A percentile compares a stretch with the other conserved stretches of the same genome.
phyloP scores from a whole-genome alignment of 2,797 vertebrate species.

The Rachycentron canadum region DNA sequence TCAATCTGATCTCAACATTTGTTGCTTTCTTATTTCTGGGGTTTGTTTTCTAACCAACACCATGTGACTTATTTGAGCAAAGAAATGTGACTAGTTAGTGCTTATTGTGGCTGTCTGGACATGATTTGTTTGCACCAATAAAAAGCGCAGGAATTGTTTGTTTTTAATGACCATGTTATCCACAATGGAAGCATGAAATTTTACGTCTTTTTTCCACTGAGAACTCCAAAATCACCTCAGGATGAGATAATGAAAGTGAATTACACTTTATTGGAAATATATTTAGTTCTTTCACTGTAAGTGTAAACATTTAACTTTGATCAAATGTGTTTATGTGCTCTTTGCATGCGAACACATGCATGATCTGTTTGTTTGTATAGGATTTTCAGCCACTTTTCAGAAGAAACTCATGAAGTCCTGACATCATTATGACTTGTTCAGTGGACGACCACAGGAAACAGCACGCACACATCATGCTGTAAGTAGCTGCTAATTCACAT shows the following conservation, averaged over 20 bases:
- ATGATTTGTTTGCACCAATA: conserved; percentile 78
- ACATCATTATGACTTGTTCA: conserved; percentile 50
- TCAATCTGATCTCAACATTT: conserved; percentile 10
- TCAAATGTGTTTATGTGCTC: conserved; percentile 40
- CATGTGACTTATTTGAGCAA: conserved; percentile 40
- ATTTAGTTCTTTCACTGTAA: conserved; percentile 50
- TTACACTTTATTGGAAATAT: conserved; percentile 59
- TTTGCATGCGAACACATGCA: conserved; percentile 46
- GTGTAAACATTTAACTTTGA: conserved; percentile 57
- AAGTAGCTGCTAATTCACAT: conserved; percentile 59
- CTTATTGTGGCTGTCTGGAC: conserved; percentile 69
- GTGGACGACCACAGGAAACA: conserved; percentile 39
- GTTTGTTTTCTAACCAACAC: conserved; percentile 32
- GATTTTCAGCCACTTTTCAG: conserved; percentile 25
- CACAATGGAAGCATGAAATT: conserved; percentile 77
- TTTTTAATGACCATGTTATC: conserved; percentile 75
- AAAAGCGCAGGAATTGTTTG: conserved; percentile 73
- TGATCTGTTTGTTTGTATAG: conserved; percentile 31
- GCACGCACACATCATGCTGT: conserved; percentile 18
- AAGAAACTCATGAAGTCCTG: conserved; percentile 40
- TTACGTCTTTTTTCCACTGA: conserved; percentile 74
- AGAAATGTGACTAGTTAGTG: conserved; percentile 57
- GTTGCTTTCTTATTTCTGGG: conserved; percentile 13
- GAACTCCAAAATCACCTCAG: conserved; percentile 65
- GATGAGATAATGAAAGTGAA: conserved; percentile 66